These are phyloP conservation scores for Odontesthes bonariensis DNA, from an alignment of 2,113 vertebrate species.

Conservation along the genomic window DNA sequence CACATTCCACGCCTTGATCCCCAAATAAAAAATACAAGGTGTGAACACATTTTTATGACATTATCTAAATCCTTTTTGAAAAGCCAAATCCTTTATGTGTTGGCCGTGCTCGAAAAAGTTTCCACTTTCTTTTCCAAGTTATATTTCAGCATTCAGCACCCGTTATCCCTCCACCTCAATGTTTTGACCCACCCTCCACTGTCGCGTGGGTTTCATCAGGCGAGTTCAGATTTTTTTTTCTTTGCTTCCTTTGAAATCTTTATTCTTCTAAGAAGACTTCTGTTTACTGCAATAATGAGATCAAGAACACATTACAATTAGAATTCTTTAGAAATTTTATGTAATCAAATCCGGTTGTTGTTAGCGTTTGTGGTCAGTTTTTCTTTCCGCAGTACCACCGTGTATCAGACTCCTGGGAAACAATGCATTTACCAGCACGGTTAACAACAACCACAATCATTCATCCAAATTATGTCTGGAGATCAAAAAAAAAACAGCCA, in stretches of 20 bases:
- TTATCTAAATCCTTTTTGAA: conserved; percentile 17
- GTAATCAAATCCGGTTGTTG: conserved; percentile 13
- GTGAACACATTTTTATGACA: conserved; percentile 15
- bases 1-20: conserved; percentile 20
- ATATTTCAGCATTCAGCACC: not conserved
- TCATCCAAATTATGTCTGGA: not conserved
- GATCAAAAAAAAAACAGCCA: not conserved
- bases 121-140: conserved; percentile 19
- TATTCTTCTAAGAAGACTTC: not conserved
- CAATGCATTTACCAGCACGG: not conserved
- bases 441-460: conserved; percentile 1
- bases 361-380: not conserved
- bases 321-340: not conserved
- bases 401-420: conserved; percentile 1
- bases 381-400: not conserved
- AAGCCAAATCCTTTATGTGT: not conserved
- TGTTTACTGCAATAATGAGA: conserved; percentile 7
- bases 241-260: not conserved
- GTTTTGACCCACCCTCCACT: too few relatives aligned
- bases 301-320: not conserved
- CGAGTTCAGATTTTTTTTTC: not conserved
- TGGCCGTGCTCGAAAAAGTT: not conserved
- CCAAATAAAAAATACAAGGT: conserved; percentile 23
- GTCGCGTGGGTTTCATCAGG: not conserved
- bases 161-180: too few relatives aligned